These are phyloP conservation scores for Olivierus martensii DNA, from an alignment of 1,140 invertebrate species.

Conservation along the genomic window DNA sequence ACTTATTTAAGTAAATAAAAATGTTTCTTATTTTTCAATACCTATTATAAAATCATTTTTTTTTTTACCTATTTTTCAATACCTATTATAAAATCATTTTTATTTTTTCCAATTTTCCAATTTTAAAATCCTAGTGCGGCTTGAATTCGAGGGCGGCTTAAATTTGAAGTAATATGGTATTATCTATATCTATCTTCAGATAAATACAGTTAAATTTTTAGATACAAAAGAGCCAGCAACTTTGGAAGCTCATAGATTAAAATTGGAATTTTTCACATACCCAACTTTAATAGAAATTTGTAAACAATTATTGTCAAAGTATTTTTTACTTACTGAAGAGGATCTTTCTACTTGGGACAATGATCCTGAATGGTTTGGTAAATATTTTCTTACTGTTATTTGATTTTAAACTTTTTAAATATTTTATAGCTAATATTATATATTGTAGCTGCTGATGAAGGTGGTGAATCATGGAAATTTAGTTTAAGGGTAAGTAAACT, in stretches of 20 bases:
- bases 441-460: constrained; percentile 57
- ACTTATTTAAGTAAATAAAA: no score
- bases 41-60: no score
- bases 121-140: no score
- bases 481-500: constrained; percentile 52
- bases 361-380: constrained; percentile 77
- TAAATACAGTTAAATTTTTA: constrained; percentile 19
- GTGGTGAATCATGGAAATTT: constrained; percentile 83
- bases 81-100: no score
- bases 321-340: constrained; percentile 66
- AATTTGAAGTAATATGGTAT: no score
- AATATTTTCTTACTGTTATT: background rate
- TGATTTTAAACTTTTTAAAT: background rate
- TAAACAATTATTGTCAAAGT: constrained; percentile 66
- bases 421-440: background rate
- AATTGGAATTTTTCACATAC: constrained; percentile 52
- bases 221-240: constrained; percentile 36
- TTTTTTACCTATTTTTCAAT: no score
- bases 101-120: no score
- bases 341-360: constrained; percentile 79
- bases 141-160: no score
- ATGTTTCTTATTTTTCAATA: no score
- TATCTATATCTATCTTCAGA: background rate
- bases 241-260: constrained; percentile 49
- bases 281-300: constrained; percentile 60